Evolutionary conservation across 2,797 vertebrate species (phyloP).

Genomic region (Selene dorsalis): DNA sequence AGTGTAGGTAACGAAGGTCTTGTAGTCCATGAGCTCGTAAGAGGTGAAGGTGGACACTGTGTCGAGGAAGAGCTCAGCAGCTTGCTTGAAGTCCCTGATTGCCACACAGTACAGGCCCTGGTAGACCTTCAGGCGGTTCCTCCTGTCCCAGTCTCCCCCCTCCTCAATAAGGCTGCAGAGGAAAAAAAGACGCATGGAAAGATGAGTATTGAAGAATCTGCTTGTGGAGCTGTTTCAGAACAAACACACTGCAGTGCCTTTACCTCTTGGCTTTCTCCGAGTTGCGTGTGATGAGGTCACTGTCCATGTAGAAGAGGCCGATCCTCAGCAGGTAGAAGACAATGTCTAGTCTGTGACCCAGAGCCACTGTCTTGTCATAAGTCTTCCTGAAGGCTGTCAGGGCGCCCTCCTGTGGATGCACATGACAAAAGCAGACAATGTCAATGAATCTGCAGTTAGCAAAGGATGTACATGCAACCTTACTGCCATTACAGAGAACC

Average conservation of each 20-base stretch:
- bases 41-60: slow-evolving; percentile 99
- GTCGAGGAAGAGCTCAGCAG: slow-evolving; percentile 97
- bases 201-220: background rate
- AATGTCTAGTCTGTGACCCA: slow-evolving; percentile 96
- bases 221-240: background rate
- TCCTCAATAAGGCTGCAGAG: slow-evolving; percentile 93
- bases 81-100: slow-evolving; percentile 97
- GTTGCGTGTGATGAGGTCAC: slow-evolving; percentile 98
- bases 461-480: background rate
- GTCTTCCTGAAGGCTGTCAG: slow-evolving; percentile 97
- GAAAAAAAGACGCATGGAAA: background rate
- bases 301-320: slow-evolving; percentile 99
- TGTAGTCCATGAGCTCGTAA: slow-evolving; percentile 99
- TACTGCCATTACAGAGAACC: background rate
- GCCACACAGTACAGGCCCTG: slow-evolving; percentile 98
- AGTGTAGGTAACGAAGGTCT: slow-evolving; percentile 97
- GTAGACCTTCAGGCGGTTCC: slow-evolving; percentile 98
- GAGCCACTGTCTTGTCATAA: slow-evolving; percentile 96
- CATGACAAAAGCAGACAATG: background rate
- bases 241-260: background rate
- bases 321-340: slow-evolving; percentile 98
- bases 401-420: slow-evolving; percentile 89
- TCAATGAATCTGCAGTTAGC: background rate
- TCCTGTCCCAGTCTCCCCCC: slow-evolving; percentile 98
- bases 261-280: slow-evolving; percentile 99